Evolutionary conservation across 35 echinoderm and acorn worm genomes (phyloP), one percentile per base, ranked within the genome.

Genomic region (Antedon bifida): DNA sequence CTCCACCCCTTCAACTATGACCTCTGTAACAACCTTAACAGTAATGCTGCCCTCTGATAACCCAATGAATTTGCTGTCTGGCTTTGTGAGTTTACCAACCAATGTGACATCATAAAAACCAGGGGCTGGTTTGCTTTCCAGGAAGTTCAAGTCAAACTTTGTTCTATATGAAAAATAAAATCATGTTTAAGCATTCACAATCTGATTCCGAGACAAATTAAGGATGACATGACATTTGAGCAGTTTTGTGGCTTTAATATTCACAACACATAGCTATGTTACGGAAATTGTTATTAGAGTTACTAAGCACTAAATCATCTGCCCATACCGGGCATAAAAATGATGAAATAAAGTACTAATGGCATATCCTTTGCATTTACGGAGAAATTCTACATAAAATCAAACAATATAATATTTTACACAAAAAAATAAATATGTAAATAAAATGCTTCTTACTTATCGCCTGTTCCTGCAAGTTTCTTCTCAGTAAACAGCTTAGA

Each of bases 11-110:
- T 88, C 84, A 23, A 96, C 78, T 19, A 87, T 79, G 76, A 96
- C 89, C 81, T 96, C 78, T 0, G 93, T 96, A n/a, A 86, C 91
- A 36, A 96, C 90, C 87, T 96, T 96, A 28, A 96, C 87, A 0
- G 85, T 82, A n/a, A 96, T 82, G 46, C 79, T 73, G 32, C 89
- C 89, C 16, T 89, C 93, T 29, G 23, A 39, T 33, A 91, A 84
- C 31, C 93, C 93, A 82, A 96, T 96, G 19, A 96, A 84, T 29
- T 80, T 80, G 0, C 74, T 79, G 45, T 91, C 84, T 3, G 83
- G 46, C 34, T 91, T 83, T 31, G 82, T 29, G 9, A 88, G 86
- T 10, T 79, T 84, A n/a, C 82, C 93, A 17, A 80, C 74, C 21
- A 96, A 35, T 16, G 81, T n/a, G 11, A 91, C 73, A 26, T 45